Evolutionary conservation across 1,140 invertebrate species (phyloP).

Genomic region (Drosophila sproati): DNA sequence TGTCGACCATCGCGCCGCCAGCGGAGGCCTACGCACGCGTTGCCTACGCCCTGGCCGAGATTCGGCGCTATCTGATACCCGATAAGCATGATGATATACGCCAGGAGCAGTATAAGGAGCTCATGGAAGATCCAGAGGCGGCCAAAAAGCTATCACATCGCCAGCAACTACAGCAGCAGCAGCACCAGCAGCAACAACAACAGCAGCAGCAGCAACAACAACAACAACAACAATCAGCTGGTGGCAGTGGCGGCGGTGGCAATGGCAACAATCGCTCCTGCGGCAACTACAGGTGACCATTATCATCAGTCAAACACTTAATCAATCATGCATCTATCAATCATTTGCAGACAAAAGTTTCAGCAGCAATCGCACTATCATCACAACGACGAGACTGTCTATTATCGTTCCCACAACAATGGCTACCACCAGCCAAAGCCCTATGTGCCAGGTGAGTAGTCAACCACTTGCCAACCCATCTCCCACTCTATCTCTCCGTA

Average conservation of each 20-base stretch:
- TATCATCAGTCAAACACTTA: neutral
- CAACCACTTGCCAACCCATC: neutral
- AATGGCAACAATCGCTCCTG: conserved; percentile 68
- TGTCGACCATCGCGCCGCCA: conserved; percentile 94
- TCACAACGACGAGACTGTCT: conserved; percentile 84
- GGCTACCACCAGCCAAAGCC: conserved; percentile 82
- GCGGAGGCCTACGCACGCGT: conserved; percentile 96
- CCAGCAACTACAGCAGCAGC: conserved; percentile 75
- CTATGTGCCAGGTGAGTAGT: conserved; percentile 80
- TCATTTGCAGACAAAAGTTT: conserved; percentile 73
- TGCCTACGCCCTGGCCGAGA: conserved; percentile 93
- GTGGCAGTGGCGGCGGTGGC: neutral
- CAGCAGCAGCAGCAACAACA: conserved; percentile 37
- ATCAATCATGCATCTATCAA: neutral
- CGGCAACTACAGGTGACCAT: conserved; percentile 70
- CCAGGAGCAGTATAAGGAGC: conserved; percentile 91
- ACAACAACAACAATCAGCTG: neutral
- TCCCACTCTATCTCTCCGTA: no score
- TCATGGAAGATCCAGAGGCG: conserved; percentile 86
- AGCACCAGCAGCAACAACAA: conserved; percentile 32
- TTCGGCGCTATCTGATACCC: conserved; percentile 89
- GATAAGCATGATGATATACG: conserved; percentile 93
- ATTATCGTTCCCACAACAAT: conserved; percentile 82
- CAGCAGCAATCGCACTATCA: conserved; percentile 83
- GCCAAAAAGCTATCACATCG: conserved; percentile 79